Evolutionary conservation across 2,797 vertebrate genomes (phyloP).

Genomic region (Schizopygopsis malacanthus): DNA sequence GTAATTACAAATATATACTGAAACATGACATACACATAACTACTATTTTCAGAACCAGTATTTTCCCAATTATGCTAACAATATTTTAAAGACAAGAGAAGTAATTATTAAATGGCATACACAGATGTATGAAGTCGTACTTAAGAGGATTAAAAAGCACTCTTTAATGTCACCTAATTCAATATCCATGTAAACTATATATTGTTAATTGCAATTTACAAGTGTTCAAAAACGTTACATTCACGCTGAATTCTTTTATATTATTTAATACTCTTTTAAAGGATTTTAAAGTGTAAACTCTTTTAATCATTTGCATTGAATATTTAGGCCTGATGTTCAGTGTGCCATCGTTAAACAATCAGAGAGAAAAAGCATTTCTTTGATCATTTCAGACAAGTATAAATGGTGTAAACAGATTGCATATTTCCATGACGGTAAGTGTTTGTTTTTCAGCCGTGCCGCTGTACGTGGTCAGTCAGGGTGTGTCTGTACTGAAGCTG

Average conservation of each 20-base stretch:
- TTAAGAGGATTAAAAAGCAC: neutral
- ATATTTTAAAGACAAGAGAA: neutral
- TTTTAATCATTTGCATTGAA: no score
- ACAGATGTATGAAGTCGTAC: neutral
- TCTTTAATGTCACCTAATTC: neutral
- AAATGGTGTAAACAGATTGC: neutral
- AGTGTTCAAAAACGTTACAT: neutral
- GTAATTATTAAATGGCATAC: neutral
- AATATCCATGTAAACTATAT: neutral
- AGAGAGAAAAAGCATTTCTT: no score
- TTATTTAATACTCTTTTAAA: neutral
- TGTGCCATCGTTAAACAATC: neutral
- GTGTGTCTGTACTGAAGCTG: conserved; percentile 16
- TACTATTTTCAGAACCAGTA: no score
- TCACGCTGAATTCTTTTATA: neutral
- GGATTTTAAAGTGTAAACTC: neutral
- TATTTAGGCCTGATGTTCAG: neutral
- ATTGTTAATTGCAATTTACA: neutral
- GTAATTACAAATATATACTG: no score
- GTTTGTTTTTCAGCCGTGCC: neutral
- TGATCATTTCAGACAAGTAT: neutral
- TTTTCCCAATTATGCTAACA: neutral
- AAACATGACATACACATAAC: no score
- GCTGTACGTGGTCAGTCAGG: conserved; percentile 17
- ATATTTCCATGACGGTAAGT: neutral